Base-by-base conservation (phyloP, 2,797 vertebrate species). In the Peromyscus melanophrys region DNA sequence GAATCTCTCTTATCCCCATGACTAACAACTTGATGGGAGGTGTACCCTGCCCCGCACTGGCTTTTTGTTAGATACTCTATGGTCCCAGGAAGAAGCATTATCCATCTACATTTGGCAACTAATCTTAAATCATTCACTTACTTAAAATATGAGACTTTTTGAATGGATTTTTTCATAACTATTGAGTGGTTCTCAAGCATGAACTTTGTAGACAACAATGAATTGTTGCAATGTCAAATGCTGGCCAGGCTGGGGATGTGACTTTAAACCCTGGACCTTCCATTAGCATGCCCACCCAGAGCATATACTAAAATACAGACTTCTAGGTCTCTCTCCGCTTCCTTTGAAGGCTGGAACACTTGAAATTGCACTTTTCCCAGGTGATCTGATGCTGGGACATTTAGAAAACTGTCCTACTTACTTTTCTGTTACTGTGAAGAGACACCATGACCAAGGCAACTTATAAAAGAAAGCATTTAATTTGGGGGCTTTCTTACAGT, bases 371-470 rank as follows among this genome's bases (percentile, higher is more conserved):
- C 37, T 13, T 81, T 90, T 63, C 75, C 46, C 61, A 34, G 75
- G 43, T 75, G n/a, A 82, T 52, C 67, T 52, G 69, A 92, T 43
- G 21, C n/a, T 87, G 27, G 67, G 21, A 61, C 75, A 63, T 61
- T 77, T 59, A 87, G 85, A 94, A 73, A 92, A 67, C 29, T n/a
- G 43, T 67, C 43, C 67, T 43, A n/a, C 43, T 49, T 49, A 67
- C 31, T 85, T 49, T 49, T 49, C 63, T 14, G 16, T 85, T 14
- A n/a, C 43, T 85, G 3, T 49, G 63, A n/a, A 67, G 21, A 49
- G 43, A n/a, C 34, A 85, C 12, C 63, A 67, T n/a, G 43, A 85
- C 43, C 19, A 67, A 67, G 61, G 43, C 31, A 49, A n/a, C 63
- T 43, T 49, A n/a, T 49, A 49, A 49, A 67, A 85, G 12, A 4